Percentiles rank a stretch among this genome's conserved stretches.
These are phyloP conservation scores for Scarus forsteni DNA, from an alignment of 2,797 vertebrate species.

Conservation along the genomic window DNA sequence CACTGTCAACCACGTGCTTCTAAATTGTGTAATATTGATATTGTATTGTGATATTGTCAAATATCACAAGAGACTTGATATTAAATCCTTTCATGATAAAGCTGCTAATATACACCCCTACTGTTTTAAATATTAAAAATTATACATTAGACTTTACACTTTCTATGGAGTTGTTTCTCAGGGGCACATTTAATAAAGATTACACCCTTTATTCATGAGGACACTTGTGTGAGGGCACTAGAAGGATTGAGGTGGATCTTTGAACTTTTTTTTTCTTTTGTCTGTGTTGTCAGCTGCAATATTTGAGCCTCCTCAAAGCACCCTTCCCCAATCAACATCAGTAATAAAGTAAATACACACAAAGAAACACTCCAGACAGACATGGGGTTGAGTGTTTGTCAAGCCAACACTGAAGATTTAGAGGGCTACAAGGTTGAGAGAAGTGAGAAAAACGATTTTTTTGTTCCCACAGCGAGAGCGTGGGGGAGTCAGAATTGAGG, in stretches of 20 bases:
- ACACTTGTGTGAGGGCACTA: constrained; percentile 19
- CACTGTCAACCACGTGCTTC: too few relatives aligned
- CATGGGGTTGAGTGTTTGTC: constrained; percentile 53
- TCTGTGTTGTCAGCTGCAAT: constrained; percentile 27
- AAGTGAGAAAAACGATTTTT: constrained; percentile 59
- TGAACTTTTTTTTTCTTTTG: constrained; percentile 9
- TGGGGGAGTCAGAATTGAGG: constrained; percentile 57
- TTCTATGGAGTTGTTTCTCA: neutral
- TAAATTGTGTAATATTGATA: too few relatives aligned
- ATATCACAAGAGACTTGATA: too few relatives aligned
- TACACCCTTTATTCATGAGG: constrained; percentile 11
- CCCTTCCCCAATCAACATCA: constrained; percentile 45
- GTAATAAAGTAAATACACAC: constrained; percentile 59
- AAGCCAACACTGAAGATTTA: constrained; percentile 63
- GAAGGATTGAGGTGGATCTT: constrained; percentile 30
- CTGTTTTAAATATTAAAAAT: too few relatives aligned
- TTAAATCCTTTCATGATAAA: too few relatives aligned
- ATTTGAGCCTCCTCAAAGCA: constrained; percentile 44
- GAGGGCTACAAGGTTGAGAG: constrained; percentile 50
- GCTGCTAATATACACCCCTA: too few relatives aligned
- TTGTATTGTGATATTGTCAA: too few relatives aligned
- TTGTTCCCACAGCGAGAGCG: constrained; percentile 40
- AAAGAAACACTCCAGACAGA: constrained; percentile 46
- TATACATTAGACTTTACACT: too few relatives aligned
- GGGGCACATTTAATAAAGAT: constrained; percentile 11